Evolutionary conservation across 2,113 vertebrate genomes (phyloP).

Genomic region (Lophius piscatorius): DNA sequence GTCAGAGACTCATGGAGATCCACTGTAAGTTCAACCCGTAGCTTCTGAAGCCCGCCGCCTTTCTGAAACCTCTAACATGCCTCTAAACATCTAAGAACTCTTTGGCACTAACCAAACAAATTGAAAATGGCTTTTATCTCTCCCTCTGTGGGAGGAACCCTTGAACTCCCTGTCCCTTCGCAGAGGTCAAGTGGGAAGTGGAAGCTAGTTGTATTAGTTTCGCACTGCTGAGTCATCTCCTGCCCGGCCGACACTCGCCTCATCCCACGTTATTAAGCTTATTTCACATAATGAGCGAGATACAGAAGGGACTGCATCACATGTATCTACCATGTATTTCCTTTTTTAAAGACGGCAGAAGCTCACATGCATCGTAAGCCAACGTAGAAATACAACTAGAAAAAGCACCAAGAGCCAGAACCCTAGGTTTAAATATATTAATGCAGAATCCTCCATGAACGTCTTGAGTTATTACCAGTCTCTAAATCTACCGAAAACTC

Average conservation of each 20-base stretch:
- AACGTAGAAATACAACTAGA: no score
- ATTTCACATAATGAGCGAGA: neutral
- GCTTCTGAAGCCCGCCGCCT: slow-evolving; percentile 1
- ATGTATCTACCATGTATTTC: no score
- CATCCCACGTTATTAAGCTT: neutral
- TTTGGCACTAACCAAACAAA: neutral
- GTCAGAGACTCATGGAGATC: slow-evolving; percentile 76
- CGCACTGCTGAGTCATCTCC: neutral
- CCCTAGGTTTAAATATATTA: no score
- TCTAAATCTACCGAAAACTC: no score
- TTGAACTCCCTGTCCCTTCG: neutral
- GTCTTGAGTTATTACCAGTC: no score
- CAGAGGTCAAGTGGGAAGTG: neutral
- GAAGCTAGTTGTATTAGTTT: neutral
- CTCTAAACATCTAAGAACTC: neutral
- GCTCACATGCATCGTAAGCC: no score
- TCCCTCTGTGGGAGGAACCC: neutral
- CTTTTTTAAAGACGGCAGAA: no score
- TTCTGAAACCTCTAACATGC: slow-evolving; percentile 38
- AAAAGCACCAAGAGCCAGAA: no score
- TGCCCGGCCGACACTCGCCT: no score
- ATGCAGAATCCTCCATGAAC: no score
- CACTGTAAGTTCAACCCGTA: slow-evolving; percentile 73
- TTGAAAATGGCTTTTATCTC: no score
- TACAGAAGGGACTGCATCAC: no score